phyloP scores from a whole-genome alignment of 1,140 invertebrate species.

The Drosophila nigromelanica region DNA sequence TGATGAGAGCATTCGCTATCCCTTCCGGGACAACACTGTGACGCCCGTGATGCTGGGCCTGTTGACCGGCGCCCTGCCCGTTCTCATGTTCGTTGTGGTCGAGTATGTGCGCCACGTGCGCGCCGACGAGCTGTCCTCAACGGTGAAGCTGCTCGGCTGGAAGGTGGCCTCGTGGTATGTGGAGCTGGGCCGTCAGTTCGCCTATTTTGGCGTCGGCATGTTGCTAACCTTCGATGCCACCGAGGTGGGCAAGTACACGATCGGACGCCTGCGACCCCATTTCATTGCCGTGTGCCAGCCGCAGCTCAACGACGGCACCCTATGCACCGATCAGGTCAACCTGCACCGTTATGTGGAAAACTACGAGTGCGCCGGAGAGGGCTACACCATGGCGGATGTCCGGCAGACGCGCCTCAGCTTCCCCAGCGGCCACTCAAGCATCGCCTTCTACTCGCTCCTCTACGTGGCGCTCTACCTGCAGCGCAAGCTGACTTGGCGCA shows the following conservation, averaged over 20 bases:
- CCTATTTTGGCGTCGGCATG: conserved; percentile 92
- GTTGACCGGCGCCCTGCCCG: conserved; percentile 87
- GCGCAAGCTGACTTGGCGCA: conserved; percentile 88
- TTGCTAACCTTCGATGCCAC: conserved; percentile 92
- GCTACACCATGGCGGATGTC: conserved; percentile 85
- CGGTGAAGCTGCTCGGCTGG: conserved; percentile 51
- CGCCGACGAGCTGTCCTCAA: conserved; percentile 37
- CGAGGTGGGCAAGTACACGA: conserved; percentile 95
- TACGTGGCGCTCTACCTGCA: conserved; percentile 94
- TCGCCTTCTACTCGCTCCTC: conserved; percentile 91
- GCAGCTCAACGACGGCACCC: conserved; percentile 83
- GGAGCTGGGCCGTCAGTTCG: conserved; percentile 88
- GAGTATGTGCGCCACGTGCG: conserved; percentile 59
- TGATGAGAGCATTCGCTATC: conserved; percentile 95
- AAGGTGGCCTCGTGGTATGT: conserved; percentile 88
- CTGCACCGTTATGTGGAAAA: conserved; percentile 87
- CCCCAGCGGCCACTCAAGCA: conserved; percentile 92
- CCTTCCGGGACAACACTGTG: conserved; percentile 91
- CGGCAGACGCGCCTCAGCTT: conserved; percentile 91
- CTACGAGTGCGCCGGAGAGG: conserved; percentile 87
- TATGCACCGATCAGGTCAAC: conserved; percentile 86
- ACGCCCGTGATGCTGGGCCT: conserved; percentile 91
- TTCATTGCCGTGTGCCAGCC: conserved; percentile 91
- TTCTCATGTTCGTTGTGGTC: conserved; percentile 55
- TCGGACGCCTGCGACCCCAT: conserved; percentile 96